Conservation (phyloP, 2,113 vertebrate genomes). For the Ciconia boyciana region DNA sequence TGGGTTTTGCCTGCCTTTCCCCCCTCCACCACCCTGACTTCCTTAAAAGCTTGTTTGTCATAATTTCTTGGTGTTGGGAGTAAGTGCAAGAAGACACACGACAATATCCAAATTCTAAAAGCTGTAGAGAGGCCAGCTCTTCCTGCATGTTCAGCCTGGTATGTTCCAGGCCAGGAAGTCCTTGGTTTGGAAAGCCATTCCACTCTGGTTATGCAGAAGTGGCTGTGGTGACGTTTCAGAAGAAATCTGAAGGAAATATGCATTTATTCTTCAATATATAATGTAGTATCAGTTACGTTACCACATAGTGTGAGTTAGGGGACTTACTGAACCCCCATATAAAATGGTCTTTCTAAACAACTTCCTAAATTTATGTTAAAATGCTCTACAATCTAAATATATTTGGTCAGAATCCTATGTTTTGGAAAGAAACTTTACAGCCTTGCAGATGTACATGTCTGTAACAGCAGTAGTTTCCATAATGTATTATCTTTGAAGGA, state of each 20-base stretch:
- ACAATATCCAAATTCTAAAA: neutral
- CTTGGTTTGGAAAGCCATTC: neutral
- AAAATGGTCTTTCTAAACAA: neutral
- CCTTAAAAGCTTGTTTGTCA: neutral
- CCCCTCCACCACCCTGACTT: neutral
- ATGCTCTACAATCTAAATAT: neutral
- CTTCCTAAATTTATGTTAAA: neutral
- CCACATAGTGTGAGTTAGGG: neutral
- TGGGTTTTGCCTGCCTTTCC: neutral
- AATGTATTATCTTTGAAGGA: neutral
- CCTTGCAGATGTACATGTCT: neutral
- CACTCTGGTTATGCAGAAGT: neutral
- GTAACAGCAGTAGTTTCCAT: constrained; percentile 13
- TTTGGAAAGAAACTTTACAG: neutral
- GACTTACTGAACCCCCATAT: neutral
- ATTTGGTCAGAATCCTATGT: neutral
- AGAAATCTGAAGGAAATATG: neutral
- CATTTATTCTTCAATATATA: neutral
- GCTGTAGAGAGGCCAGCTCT: neutral
- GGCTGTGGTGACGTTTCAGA: neutral
- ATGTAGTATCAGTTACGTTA: neutral
- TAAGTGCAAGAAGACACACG: fast-evolving
- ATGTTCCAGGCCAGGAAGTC: neutral
- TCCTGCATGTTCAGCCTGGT: neutral
- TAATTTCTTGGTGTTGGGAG: neutral